Evolutionary conservation across 1,140 invertebrate species (phyloP), one percentile per base, ranked within the genome.

Genomic region (Tetramorium alpestre): DNA sequence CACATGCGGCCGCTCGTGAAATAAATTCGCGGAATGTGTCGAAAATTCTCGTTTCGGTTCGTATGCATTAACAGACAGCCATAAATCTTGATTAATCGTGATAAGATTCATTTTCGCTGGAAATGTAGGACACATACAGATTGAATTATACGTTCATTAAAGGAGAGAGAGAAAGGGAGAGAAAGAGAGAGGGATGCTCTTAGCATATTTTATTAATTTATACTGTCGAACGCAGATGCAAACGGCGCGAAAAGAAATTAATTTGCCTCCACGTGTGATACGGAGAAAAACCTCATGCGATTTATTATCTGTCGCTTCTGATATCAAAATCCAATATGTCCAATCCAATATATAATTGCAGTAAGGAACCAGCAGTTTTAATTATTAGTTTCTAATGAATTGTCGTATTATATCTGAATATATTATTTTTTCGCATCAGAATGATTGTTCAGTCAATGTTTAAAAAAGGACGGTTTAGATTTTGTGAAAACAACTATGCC

Each of bases 61-160:
- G 11, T 41, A 18, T 73, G 70, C 47, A 73, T 73, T 73, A 56
- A 38, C n/a, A 72, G 69, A 56, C 11, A 56, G 18, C n/a, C 33
- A 73, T 73, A 73, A 73, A 58, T 73, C 51, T 41, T 73, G 33
- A 73, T 73, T 73, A 73, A 58, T 6, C 18, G 70, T 41, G 70
- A 73, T 73, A 73, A 73, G 70, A 73, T 73, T 22, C 18, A 73
- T 73, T 73, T 38, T 58, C 11, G 33, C 51, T 73, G 70, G 33
- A 73, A 58, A 73, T 73, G 70, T 73, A 25, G 70, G 51, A 73
- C 49, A 41, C 70, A 38, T 54, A 56, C n/a, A 56, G 28, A 56
- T 73, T 58, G 28, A 73, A 73, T 73, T 73, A 73, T 73, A 56
- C 33, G 18, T 73, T 73, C 51, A 22, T 56, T 73, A 73, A 73